phyloP scores from a whole-genome alignment of 2,888 invertebrate genomes.

The Tinea pellionella region DNA sequence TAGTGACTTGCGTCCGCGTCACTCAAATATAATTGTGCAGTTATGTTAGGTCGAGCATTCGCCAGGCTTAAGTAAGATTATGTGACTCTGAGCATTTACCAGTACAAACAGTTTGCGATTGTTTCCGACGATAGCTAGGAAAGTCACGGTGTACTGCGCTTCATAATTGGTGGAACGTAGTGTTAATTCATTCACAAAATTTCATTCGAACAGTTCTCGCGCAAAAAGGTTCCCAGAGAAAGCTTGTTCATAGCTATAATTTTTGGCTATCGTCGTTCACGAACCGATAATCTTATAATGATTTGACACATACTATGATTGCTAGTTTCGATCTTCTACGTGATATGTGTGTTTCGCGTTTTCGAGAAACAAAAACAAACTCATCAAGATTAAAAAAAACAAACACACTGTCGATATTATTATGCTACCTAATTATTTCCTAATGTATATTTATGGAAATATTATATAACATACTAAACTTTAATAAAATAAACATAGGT shows the following conservation, averaged over 20 bases:
- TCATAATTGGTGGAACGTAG: neutral
- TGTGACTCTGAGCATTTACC: neutral
- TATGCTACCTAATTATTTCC: too few species aligned
- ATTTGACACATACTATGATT: constrained; percentile 9
- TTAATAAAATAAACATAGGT: neutral
- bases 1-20: neutral
- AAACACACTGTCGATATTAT: too few species aligned
- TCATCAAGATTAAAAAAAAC: neutral
- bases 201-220: neutral
- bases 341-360: neutral
- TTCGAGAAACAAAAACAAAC: neutral
- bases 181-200: constrained; percentile 2
- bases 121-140: neutral
- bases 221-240: constrained; percentile 7
- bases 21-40: neutral
- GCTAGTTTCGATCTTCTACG: neutral
- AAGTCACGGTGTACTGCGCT: neutral
- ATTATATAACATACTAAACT: neutral
- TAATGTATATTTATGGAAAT: neutral
- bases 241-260: constrained; percentile 9
- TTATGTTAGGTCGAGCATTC: neutral
- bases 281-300: constrained; percentile 11
- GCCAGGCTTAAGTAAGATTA: neutral
- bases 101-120: neutral
- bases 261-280: constrained; percentile 8